Evolutionary conservation across 2,113 vertebrate genomes (phyloP), one percentile per base, ranked within the genome.

Genomic region (Epinephelus lanceolatus): DNA sequence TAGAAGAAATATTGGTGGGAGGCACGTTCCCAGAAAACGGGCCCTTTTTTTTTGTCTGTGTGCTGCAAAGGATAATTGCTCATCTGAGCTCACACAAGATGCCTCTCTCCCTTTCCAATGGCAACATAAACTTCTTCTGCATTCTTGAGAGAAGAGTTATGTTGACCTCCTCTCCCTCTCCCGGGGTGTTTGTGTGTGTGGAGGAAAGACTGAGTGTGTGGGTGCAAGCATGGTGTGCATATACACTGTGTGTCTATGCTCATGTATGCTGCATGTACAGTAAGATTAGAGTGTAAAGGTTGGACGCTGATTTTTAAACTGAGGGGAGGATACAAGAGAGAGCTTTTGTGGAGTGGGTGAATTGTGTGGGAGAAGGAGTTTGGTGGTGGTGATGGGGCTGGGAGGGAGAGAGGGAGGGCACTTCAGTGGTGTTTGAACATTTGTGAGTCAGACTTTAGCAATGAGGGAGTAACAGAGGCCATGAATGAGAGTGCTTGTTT

Each of bases 361-460:
- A 76, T 84, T 69, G 75, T 81, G 84, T 82, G 89, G 73, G 77
- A 81, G 83, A 89, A 81, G 78, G 52, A 83, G 71, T 71, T 77
- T 75, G 79, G 55, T 83, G 60, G 77, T 70, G 76, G 61, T 63
- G 72, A 60, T 79, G 63, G 42, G 57, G 74, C 37, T 60, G 55
- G 71, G 55, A 33, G 71, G 33, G 33, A 47, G 47, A 18, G 8
- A 63, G 27, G 21, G 37, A 40, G 49, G 74, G 78, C 47, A 61
- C 75, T 88, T 88, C 66, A 79, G 79, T 88, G 75, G 65, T 85
- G 78, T 92, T 91, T 89, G 67, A 92, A 91, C 55, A 19, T 85
- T 76, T 88, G 79, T 95, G 94, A 95, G 89, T 95, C 94, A 95
- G 92, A 81, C 87, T 87, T 90, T 45, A 91, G 93, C 88, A 95